Percentiles rank a stretch among this genome's conserved stretches.
phyloP scores from a whole-genome alignment of 2,888 invertebrate genomes.

The Drosophila ustulata region DNA sequence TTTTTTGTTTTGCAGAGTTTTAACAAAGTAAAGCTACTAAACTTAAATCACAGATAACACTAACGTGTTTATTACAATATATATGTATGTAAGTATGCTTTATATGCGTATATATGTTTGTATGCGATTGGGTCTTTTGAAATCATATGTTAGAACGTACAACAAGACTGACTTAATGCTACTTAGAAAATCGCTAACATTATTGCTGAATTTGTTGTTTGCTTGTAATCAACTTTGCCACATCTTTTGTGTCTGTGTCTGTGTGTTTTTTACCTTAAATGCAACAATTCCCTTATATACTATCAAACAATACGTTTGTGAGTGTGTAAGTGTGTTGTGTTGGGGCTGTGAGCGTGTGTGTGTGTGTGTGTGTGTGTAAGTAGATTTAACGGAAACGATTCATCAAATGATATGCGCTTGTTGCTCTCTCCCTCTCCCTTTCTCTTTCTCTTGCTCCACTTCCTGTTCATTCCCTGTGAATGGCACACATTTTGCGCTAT shows the following conservation, averaged over 20 bases:
- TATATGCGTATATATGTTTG: constrained; percentile 39
- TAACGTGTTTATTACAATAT: constrained; percentile 80
- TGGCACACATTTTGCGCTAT: constrained; percentile 71
- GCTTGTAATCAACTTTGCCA: constrained; percentile 47
- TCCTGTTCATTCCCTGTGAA: constrained; percentile 52
- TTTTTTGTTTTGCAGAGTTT: constrained; percentile 51
- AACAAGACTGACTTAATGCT: constrained; percentile 64
- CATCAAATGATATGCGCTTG: constrained; percentile 49
- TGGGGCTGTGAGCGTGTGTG: constrained; percentile 25
- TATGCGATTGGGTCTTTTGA: constrained; percentile 48
- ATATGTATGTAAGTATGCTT: constrained; percentile 39
- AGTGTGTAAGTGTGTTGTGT: neutral
- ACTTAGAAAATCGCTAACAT: constrained; percentile 69
- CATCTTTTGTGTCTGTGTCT: constrained; percentile 18
- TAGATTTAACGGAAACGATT: constrained; percentile 37
- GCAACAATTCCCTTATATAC: constrained; percentile 73
- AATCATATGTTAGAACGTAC: constrained; percentile 58
- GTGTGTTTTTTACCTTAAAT: constrained; percentile 53
- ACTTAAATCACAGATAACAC: constrained; percentile 85
- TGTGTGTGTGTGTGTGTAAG: constrained; percentile 18
- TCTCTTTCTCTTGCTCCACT: neutral
- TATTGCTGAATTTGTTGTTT: constrained; percentile 54
- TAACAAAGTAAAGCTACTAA: constrained; percentile 83
- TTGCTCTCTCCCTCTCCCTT: constrained; percentile 16
- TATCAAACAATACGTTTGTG: constrained; percentile 67